Conservation (phyloP, 1,140 invertebrate genomes). For the Uloborus diversus region DNA sequence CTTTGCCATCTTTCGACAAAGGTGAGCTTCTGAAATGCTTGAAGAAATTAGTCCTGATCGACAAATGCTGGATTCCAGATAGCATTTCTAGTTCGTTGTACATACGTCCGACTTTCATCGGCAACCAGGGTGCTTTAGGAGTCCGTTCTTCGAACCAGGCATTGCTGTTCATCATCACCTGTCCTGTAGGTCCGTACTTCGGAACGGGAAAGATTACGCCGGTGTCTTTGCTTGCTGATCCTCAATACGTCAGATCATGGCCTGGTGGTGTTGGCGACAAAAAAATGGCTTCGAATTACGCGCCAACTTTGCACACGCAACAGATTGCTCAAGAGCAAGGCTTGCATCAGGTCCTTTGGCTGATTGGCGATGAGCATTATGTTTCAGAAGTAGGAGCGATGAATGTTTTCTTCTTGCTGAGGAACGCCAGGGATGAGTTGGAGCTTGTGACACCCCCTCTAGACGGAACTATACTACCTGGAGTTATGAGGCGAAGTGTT, state of each 20-base stretch:
- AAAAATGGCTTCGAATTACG: constrained; percentile 90
- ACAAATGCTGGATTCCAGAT: constrained; percentile 97
- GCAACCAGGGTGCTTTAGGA: constrained; percentile 93
- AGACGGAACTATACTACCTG: constrained; percentile 81
- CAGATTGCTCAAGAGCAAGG: constrained; percentile 80
- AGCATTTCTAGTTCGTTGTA: constrained; percentile 86
- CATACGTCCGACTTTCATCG: constrained; percentile 95
- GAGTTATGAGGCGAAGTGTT: constrained; percentile 89
- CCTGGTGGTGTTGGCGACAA: constrained; percentile 93
- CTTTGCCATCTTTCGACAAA: constrained; percentile 89
- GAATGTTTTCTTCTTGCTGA: constrained; percentile 95
- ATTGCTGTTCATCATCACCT: constrained; percentile 88
- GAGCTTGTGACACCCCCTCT: constrained; percentile 70
- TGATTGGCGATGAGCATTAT: constrained; percentile 92
- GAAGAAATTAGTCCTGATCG: constrained; percentile 85
- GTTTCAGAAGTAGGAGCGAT: constrained; percentile 98
- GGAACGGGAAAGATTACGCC: constrained; percentile 72
- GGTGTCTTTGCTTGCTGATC: constrained; percentile 83
- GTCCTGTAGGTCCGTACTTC: constrained; percentile 94
- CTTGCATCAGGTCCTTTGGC: constrained; percentile 96
- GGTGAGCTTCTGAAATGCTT: constrained; percentile 91
- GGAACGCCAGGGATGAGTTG: constrained; percentile 86
- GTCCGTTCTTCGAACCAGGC: constrained; percentile 84
- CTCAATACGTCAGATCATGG: constrained; percentile 86
- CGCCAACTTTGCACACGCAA: constrained; percentile 70